A percentile compares a stretch with the other conserved stretches of the same genome.
These are phyloP conservation scores for Pristionchus japonicus DNA, from an alignment of 2,888 invertebrate genomes.

Conservation along the genomic window DNA sequence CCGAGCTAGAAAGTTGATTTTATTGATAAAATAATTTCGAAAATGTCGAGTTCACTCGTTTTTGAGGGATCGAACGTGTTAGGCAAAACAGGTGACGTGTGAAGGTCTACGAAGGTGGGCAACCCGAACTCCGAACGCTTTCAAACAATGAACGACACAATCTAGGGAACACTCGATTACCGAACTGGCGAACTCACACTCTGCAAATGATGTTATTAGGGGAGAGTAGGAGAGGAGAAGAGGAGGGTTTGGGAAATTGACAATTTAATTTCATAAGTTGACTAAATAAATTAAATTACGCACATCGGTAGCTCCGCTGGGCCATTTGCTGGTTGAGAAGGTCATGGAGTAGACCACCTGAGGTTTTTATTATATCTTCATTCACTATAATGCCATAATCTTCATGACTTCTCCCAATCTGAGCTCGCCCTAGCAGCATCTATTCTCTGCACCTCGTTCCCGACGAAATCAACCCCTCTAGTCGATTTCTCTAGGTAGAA, in stretches of 20 bases:
- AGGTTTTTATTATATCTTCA: neutral
- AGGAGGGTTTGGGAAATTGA: no score
- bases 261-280: neutral
- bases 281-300: neutral
- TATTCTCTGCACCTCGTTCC: no score
- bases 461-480: no score
- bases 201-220: neutral
- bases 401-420: neutral
- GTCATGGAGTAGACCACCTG: conserved; percentile 53
- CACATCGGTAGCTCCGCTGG: conserved; percentile 67
- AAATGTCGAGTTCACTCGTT: neutral
- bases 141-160: neutral
- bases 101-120: neutral
- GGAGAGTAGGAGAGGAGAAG: no score
- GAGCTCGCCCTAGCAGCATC: no score
- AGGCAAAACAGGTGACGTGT: neutral
- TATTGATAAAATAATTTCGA: conserved; percentile 45
- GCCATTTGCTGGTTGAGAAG: conserved; percentile 65
- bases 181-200: neutral
- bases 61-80: neutral
- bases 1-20: conserved; percentile 61
- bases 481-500: no score
- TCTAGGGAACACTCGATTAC: conserved; percentile 1
- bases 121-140: no score
- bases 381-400: neutral